These are phyloP conservation scores for Dicrurus megarhynchus DNA, from an alignment of 2,113 vertebrate species.

Conservation along the genomic window DNA sequence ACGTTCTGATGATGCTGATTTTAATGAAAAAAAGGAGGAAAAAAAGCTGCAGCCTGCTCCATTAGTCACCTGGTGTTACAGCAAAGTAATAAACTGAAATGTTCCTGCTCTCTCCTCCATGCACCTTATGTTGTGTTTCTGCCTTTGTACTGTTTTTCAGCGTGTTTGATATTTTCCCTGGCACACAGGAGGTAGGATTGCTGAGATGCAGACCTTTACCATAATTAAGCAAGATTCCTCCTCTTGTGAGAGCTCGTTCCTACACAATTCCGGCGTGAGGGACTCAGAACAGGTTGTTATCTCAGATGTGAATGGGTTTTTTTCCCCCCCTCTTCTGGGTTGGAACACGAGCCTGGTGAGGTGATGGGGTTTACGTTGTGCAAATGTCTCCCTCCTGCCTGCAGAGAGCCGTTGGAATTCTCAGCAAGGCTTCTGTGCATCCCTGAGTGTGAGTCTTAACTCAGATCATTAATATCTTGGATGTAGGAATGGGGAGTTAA, in stretches of 20 bases:
- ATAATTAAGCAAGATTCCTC: background rate
- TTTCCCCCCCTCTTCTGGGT: background rate
- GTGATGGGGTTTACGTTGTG: background rate
- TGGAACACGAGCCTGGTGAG: background rate
- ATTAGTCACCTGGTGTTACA: background rate
- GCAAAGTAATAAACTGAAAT: background rate
- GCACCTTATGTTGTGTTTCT: background rate
- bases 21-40: background rate
- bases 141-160: background rate
- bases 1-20: background rate
- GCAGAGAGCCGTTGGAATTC: background rate
- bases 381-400: background rate
- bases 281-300: background rate
- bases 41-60: background rate
- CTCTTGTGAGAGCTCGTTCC: background rate
- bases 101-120: background rate
- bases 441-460: background rate
- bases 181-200: background rate
- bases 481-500: background rate
- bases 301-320: background rate
- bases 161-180: background rate
- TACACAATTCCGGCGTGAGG: background rate
- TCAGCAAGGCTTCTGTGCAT: background rate
- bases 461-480: background rate
- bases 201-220: background rate